phyloP scores from a whole-genome alignment of 2,113 vertebrate genomes.

The Eptatretus burgeri region DNA sequence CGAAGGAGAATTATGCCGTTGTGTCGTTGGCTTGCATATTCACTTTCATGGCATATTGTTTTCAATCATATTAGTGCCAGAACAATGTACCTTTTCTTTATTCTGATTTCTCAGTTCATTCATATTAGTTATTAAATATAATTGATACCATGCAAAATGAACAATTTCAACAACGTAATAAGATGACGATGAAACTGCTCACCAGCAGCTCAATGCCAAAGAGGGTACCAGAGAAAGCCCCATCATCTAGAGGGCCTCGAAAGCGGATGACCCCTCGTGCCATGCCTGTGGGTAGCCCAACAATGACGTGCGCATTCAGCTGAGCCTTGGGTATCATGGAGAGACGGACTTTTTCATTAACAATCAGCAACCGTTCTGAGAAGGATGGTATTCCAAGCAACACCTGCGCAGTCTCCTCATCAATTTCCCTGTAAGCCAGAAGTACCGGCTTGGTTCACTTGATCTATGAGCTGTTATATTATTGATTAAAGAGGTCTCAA shows the following conservation, averaged over 20 bases:
- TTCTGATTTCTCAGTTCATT: too few relatives aligned
- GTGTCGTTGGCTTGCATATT: too few relatives aligned
- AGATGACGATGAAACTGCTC: neutral
- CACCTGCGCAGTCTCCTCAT: constrained; percentile 2
- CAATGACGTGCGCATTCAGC: neutral
- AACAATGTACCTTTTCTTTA: too few relatives aligned
- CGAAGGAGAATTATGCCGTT: too few relatives aligned
- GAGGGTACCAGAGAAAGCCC: neutral
- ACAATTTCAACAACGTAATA: too few relatives aligned
- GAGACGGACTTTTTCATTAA: neutral
- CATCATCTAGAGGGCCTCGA: constrained; percentile 1
- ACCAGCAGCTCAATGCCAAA: constrained; percentile 5
- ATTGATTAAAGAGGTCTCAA: too few relatives aligned
- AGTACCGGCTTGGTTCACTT: too few relatives aligned
- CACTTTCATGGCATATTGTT: too few relatives aligned
- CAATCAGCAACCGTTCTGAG: neutral
- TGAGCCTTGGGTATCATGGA: neutral
- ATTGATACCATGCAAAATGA: too few relatives aligned
- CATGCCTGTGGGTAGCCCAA: neutral
- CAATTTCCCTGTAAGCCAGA: neutral
- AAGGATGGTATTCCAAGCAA: neutral
- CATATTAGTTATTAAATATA: too few relatives aligned
- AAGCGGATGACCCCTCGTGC: neutral
- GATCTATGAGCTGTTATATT: too few relatives aligned
- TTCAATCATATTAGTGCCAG: too few relatives aligned